Evolutionary conservation across 2,113 vertebrate genomes (phyloP).

Genomic region (Ictalurus punctatus): DNA sequence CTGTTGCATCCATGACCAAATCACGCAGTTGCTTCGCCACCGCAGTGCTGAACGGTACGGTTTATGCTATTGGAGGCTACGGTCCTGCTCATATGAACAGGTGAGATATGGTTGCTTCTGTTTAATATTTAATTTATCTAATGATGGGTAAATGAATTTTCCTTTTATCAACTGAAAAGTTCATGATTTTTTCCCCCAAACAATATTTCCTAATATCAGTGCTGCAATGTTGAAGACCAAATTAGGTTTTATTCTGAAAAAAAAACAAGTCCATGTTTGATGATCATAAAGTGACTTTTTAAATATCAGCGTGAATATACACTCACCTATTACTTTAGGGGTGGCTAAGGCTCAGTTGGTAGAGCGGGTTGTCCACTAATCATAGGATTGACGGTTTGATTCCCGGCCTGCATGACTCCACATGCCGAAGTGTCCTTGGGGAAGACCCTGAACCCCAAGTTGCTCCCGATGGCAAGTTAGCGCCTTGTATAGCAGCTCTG

Average conservation of each 20-base stretch:
- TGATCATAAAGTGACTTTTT: not conserved
- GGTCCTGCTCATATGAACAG: conserved; percentile 98
- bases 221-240: no score
- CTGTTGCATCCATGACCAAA: conserved; percentile 92
- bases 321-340: not conserved
- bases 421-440: no score
- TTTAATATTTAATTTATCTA: not conserved
- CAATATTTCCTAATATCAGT: not conserved
- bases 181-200: not conserved
- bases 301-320: not conserved
- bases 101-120: conserved; percentile 64
- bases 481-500: no score
- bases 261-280: no score
- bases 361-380: no score
- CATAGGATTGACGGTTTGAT: no score
- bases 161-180: not conserved
- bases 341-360: no score
- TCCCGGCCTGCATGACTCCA: no score
- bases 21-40: conserved; percentile 95
- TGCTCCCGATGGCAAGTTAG: no score
- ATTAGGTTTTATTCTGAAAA: no score
- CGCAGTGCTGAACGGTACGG: conserved; percentile 90
- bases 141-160: not conserved
- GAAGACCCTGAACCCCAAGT: no score
- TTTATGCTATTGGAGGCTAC: conserved; percentile 95